phyloP scores from a whole-genome alignment of 2,888 invertebrate species.

The Tromatobia lineatoria region DNA sequence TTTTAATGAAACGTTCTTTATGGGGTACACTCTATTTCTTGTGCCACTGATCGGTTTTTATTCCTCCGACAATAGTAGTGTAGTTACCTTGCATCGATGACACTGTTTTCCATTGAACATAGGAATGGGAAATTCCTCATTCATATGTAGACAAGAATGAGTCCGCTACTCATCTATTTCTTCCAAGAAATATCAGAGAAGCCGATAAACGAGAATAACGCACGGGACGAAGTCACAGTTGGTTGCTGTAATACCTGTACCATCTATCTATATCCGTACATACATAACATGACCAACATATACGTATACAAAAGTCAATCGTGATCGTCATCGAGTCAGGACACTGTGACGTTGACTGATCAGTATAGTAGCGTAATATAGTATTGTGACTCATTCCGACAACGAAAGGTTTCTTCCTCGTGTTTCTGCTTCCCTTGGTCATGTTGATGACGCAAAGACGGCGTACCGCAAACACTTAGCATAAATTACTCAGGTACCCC shows the following conservation, averaged over 20 bases:
- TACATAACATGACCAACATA: not conserved
- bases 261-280: not conserved
- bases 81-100: not conserved
- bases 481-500: slow-evolving; percentile 15
- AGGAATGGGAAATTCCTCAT: not conserved
- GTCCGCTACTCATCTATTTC: not conserved
- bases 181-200: not conserved
- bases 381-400: slow-evolving; percentile 46
- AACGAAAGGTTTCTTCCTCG: slow-evolving; percentile 50
- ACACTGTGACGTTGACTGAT: slow-evolving; percentile 2
- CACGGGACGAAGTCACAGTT: not conserved
- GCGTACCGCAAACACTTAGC: slow-evolving; percentile 13
- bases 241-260: not conserved
- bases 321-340: not conserved
- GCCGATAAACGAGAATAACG: no score
- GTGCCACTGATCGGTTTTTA: no score
- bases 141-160: not conserved
- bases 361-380: not conserved
- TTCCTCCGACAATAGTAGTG: not conserved
- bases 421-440: slow-evolving; percentile 22
- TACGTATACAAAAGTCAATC: slow-evolving; percentile 6
- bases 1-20: no score
- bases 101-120: not conserved
- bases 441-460: slow-evolving; percentile 42
- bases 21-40: no score